Evolutionary conservation across 2,797 vertebrate genomes (phyloP).

Genomic region (Pterois miles): DNA sequence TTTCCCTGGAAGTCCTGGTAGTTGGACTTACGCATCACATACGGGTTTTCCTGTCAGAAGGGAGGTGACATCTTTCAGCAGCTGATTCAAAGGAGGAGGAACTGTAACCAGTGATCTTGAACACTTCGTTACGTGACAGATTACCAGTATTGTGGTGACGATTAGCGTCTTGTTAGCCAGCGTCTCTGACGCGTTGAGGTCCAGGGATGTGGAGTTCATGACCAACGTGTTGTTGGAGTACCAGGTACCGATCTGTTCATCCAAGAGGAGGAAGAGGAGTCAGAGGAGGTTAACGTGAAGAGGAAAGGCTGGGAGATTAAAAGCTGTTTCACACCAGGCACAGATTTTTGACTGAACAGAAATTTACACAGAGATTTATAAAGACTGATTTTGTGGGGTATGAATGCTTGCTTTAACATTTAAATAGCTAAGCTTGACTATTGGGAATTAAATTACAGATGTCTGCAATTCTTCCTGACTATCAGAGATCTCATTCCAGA

Average conservation of each 20-base stretch:
- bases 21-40: slow-evolving; percentile 90
- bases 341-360: too few relatives aligned
- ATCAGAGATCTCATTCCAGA: too few relatives aligned
- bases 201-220: slow-evolving; percentile 91
- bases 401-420: too few relatives aligned
- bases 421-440: too few relatives aligned
- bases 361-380: too few relatives aligned
- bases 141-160: slow-evolving; percentile 93
- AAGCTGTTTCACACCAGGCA: too few relatives aligned
- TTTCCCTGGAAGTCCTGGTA: slow-evolving; percentile 85
- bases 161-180: slow-evolving; percentile 91
- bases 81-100: not conserved
- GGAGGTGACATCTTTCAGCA: not conserved
- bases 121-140: not conserved
- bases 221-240: slow-evolving; percentile 92
- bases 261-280: not conserved
- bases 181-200: slow-evolving; percentile 89
- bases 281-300: not conserved
- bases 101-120: rapidly evolving
- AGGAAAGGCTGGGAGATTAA: not conserved
- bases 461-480: too few relatives aligned
- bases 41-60: slow-evolving; percentile 88
- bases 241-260: slow-evolving; percentile 89
- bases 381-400: too few relatives aligned
- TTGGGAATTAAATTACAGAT: too few relatives aligned